Evolutionary conservation across 2,113 vertebrate species (phyloP).

Genomic region (Phylloscopus trochilus): DNA sequence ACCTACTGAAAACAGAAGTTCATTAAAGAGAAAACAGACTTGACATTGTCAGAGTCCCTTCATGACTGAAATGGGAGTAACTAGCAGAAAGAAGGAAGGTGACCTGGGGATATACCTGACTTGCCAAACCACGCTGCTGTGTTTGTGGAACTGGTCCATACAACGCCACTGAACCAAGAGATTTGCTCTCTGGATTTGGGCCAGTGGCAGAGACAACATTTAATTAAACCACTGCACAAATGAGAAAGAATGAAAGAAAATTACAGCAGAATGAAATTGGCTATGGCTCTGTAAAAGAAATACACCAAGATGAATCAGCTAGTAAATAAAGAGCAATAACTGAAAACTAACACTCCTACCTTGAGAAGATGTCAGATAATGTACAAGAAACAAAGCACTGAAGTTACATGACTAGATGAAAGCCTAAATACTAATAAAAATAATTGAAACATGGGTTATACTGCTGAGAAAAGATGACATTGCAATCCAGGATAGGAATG

Average conservation of each 20-base stretch:
- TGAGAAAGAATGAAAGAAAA: conserved; percentile 37
- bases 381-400: background rate
- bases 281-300: background rate
- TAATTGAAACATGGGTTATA: background rate
- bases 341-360: background rate
- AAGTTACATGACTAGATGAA: background rate
- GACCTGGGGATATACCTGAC: background rate
- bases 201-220: conserved; percentile 25
- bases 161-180: background rate
- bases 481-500: background rate
- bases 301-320: conserved; percentile 14
- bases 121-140: background rate
- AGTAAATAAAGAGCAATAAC: conserved; percentile 38
- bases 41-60: background rate
- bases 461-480: background rate
- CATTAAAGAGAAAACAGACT: background rate
- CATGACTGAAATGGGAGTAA: background rate
- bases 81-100: background rate
- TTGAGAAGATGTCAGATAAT: background rate
- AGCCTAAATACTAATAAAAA: background rate
- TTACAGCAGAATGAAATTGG: background rate
- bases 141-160: background rate
- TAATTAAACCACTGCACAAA: conserved; percentile 28
- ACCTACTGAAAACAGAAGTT: background rate
- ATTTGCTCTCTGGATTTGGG: conserved; percentile 1